A percentile compares a stretch with the other conserved stretches of the same genome.
Evolutionary conservation across 2,888 invertebrate species (phyloP).

Genomic region (Oxytorus armatus): DNA sequence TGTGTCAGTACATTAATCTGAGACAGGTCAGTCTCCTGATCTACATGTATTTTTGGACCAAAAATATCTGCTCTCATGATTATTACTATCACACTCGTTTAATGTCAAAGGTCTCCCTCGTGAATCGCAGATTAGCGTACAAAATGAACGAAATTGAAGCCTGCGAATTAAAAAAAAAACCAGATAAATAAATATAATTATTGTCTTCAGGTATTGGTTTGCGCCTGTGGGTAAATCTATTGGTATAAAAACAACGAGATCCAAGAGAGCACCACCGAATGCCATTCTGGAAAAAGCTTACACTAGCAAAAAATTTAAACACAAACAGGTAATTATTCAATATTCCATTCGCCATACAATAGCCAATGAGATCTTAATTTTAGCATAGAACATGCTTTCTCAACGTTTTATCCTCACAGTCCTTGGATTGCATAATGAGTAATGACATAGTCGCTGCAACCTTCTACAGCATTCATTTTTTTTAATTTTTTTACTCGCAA

Average conservation of each 20-base stretch:
- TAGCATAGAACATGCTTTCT: background rate
- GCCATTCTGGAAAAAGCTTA: constrained; percentile 92
- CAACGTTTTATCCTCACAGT: constrained; percentile 1
- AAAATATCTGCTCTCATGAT: constrained; percentile 11
- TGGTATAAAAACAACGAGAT: constrained; percentile 92
- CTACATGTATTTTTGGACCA: background rate
- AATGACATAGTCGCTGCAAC: constrained; percentile 1
- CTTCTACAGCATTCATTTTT: too few relatives aligned
- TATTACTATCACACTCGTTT: constrained; percentile 5
- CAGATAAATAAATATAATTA: constrained; percentile 16
- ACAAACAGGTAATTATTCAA: constrained; percentile 89
- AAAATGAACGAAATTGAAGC: background rate
- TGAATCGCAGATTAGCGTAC: background rate
- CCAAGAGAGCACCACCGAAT: constrained; percentile 90
- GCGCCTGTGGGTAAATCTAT: constrained; percentile 92
- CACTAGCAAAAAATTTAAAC: constrained; percentile 89
- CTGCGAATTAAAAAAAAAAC: background rate
- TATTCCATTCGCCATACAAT: background rate
- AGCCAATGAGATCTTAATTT: constrained; percentile 5
- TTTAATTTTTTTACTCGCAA: constrained; percentile 13
- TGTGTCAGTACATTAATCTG: constrained; percentile 39
- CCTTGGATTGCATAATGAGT: constrained; percentile 20
- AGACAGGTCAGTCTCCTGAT: constrained; percentile 38
- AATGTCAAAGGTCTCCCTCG: constrained; percentile 16
- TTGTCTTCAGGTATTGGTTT: constrained; percentile 89